Conservation (phyloP, 2,113 vertebrate species). For the Bettongia penicillata region DNA sequence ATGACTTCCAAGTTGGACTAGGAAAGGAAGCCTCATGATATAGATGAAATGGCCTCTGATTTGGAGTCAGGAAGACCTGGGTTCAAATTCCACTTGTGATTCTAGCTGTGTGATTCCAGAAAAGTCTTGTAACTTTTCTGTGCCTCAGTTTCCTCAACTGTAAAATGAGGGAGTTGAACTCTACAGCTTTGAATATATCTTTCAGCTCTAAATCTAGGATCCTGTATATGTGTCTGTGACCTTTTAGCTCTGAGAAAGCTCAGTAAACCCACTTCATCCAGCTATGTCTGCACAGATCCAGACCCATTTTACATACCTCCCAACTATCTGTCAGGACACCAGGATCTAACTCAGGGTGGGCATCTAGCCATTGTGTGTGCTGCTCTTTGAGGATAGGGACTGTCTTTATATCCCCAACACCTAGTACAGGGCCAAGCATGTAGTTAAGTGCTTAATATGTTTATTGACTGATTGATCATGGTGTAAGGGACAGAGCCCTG, state of each 20-base stretch:
- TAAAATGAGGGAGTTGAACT: neutral
- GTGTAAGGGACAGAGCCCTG: too few species aligned
- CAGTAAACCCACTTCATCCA: too few species aligned
- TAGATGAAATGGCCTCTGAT: neutral
- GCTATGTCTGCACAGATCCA: too few species aligned
- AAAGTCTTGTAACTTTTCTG: neutral
- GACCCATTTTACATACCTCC: neutral
- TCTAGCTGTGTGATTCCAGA: neutral
- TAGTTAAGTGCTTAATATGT: too few species aligned
- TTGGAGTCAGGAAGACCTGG: neutral
- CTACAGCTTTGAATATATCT: neutral
- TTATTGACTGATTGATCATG: too few species aligned
- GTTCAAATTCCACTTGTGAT: neutral
- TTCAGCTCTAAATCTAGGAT: neutral
- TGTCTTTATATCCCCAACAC: too few species aligned
- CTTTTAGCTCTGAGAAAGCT: neutral
- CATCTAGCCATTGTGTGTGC: neutral
- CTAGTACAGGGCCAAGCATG: too few species aligned
- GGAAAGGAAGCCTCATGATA: neutral
- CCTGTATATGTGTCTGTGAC: neutral
- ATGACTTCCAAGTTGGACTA: neutral
- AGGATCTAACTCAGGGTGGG: neutral
- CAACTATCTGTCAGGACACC: neutral
- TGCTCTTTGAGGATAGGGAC: too few species aligned
- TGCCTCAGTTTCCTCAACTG: neutral